Evolutionary conservation across 2,113 vertebrate species (phyloP).

Genomic region (Taurulus bubalis): DNA sequence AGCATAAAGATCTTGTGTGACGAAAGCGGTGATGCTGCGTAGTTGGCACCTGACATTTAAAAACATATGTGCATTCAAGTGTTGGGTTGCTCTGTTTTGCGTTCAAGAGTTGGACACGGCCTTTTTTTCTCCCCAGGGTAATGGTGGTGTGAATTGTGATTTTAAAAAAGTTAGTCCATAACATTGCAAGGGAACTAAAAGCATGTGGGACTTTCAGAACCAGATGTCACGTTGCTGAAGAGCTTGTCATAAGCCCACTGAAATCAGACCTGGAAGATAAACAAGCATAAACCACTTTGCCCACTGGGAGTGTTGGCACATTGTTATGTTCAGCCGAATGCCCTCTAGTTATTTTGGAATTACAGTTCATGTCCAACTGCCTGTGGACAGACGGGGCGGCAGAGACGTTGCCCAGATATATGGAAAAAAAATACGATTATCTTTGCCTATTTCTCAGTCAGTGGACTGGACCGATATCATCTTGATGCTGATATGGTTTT

Average conservation of each 20-base stretch:
- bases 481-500: slow-evolving; percentile 35
- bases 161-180: background rate
- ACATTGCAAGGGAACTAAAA: background rate
- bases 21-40: background rate
- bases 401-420: background rate
- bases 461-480: slow-evolving; percentile 23
- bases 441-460: background rate
- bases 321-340: background rate
- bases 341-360: background rate
- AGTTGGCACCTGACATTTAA: background rate
- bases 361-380: background rate
- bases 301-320: background rate
- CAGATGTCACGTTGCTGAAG: background rate
- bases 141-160: background rate
- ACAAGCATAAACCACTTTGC: background rate
- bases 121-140: background rate
- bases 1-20: background rate
- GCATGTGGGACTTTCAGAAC: background rate
- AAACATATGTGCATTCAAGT: background rate
- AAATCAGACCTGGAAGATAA: background rate
- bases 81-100: background rate
- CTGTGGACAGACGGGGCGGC: background rate
- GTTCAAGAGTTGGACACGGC: background rate
- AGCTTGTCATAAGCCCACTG: background rate
- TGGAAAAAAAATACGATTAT: background rate